Base-by-base conservation (phyloP, 2,888 invertebrate species). In the Resseliella maxima region DNA sequence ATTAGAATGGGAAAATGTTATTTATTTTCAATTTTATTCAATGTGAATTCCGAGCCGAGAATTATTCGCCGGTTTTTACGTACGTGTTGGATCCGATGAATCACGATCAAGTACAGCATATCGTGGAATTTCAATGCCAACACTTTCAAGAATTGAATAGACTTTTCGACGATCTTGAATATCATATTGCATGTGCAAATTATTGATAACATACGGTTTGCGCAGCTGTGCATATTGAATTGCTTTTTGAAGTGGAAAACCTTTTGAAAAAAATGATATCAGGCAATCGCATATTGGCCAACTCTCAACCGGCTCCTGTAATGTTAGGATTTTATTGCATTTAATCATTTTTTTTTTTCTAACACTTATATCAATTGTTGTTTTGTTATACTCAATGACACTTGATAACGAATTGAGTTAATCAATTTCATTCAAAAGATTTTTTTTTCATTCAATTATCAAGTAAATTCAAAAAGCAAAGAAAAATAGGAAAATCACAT, bases 271-370 rank as follows among this genome's bases (percentile, higher is more conserved):
- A 92, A 99, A 99, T 86, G 99, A 98, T 89, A 99, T 97, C 85
- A 99, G 93, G 90, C 99, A 99, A 92, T 99, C 99, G 90, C 98
- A 98, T 86, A 96, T 93, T 0, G 99, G 99, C 99, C 99, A 99
- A 90, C 98, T 96, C 90, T 99, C 99, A 31, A 99, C 97, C 0
- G 98, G 95, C 91, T 97, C 95, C 95, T 97, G 91, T 0, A 72
- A 38, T 12, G 12, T 8, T 12, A n/a, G 41, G 41, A 41, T 8
- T 5, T 41, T 41, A 41, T 41, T 41, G 5, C 12, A 41, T 41
- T 8, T 41, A 8, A 41, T 41, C 41, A 21, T n/a, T 54, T 5
- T n/a, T n/a, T n/a, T n/a, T n/a, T n/a, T n/a, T n/a, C n/a, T n/a
- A n/a, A n/a, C n/a, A n/a, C n/a, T n/a, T n/a, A n/a, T n/a, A n/a